Conservation (phyloP, 2,113 vertebrate genomes). For the Megaptera novaeangliae region DNA sequence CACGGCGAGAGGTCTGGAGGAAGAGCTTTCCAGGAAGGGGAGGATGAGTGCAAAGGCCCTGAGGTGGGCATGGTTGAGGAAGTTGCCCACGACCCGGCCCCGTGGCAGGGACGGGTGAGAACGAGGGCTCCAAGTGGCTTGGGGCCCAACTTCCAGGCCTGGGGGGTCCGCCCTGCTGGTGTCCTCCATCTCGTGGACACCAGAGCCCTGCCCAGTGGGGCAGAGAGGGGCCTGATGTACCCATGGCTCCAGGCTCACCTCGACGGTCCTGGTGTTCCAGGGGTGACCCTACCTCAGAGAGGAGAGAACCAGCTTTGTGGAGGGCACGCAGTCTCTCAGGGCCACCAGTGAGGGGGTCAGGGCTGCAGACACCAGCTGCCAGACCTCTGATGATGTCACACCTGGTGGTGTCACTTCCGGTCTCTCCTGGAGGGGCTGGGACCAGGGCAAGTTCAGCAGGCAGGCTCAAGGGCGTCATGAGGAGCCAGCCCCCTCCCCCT, state of each 20-base stretch:
- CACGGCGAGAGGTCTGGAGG: neutral
- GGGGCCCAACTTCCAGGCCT: neutral
- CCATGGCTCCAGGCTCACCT: neutral
- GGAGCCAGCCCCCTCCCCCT: rapidly evolving
- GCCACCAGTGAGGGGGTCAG: neutral
- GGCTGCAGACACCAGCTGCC: neutral
- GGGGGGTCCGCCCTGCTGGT: neutral
- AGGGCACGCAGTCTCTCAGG: rapidly evolving
- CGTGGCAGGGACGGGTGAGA: neutral
- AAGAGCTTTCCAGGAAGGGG: neutral
- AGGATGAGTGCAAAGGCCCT: neutral
- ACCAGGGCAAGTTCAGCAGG: neutral
- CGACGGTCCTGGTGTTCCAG: neutral
- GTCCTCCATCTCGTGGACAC: neutral
- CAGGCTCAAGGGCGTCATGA: neutral
- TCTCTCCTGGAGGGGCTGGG: neutral
- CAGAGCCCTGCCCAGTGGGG: neutral
- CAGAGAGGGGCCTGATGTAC: neutral
- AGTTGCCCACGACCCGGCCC: neutral
- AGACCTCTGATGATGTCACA: neutral
- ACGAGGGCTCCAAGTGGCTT: neutral
- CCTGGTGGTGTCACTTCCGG: too few species aligned
- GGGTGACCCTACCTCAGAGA: neutral
- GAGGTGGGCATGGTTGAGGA: neutral
- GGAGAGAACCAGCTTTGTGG: neutral